These are phyloP conservation scores for Apodemia mormo DNA, from an alignment of 2,888 invertebrate species.

Conservation along the genomic window DNA sequence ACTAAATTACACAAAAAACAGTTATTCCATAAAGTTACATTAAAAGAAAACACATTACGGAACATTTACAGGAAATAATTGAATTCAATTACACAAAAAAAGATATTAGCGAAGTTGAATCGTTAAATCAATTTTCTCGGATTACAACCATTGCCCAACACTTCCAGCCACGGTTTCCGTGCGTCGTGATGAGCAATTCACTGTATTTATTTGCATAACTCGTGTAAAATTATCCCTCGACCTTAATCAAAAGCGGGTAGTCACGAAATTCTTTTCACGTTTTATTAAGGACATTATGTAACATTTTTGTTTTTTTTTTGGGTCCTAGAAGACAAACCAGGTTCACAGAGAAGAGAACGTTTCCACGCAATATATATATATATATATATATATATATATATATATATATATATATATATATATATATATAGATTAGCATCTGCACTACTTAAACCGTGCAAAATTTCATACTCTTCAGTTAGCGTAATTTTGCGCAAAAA, in stretches of 20 bases:
- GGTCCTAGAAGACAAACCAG: too few relatives aligned
- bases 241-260: neutral
- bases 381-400: too few relatives aligned
- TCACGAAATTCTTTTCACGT: conserved; percentile 11
- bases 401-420: too few relatives aligned
- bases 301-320: neutral
- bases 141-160: neutral
- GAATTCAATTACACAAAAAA: neutral
- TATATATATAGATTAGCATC: too few relatives aligned
- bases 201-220: conserved; percentile 17
- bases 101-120: conserved; percentile 8
- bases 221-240: conserved; percentile 4
- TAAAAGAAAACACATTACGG: neutral
- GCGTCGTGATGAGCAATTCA: conserved; percentile 17
- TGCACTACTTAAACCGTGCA: too few relatives aligned
- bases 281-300: conserved; percentile 3
- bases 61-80: conserved; percentile 11
- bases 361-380: too few relatives aligned
- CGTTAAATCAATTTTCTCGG: conserved; percentile 3
- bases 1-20: neutral
- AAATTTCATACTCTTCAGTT: too few relatives aligned
- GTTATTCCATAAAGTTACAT: neutral
- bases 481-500: too few relatives aligned
- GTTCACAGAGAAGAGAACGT: too few relatives aligned
- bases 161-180: neutral